Evolutionary conservation across 2,797 vertebrate species (phyloP).

Genomic region (Poecile montanus): DNA sequence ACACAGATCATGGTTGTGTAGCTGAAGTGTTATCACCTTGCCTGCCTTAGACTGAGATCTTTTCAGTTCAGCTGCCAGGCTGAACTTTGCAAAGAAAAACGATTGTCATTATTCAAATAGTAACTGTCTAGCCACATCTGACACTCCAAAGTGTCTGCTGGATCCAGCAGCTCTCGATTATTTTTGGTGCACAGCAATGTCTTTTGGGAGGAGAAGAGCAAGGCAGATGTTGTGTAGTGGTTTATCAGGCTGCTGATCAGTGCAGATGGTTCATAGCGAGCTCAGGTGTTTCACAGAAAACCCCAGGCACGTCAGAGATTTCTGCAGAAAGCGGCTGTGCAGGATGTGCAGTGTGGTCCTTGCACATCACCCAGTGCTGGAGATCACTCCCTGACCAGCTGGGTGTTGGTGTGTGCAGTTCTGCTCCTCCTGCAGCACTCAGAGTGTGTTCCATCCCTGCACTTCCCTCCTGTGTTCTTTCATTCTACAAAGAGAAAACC

Average conservation of each 20-base stretch:
- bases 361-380: not conserved
- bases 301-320: not conserved
- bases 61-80: not conserved
- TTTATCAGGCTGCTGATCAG: slow-evolving; percentile 33
- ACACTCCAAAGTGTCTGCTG: not conserved
- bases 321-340: not conserved
- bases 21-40: not conserved
- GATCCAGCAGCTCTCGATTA: slow-evolving; percentile 3
- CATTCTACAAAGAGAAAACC: not conserved
- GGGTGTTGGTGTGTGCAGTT: not conserved
- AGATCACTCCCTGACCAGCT: not conserved
- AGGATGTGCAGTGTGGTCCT: not conserved
- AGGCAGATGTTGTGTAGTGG: not conserved
- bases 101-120: slow-evolving; percentile 12
- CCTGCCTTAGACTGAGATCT: not conserved
- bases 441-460: not conserved
- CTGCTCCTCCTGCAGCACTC: not conserved
- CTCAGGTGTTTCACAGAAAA: slow-evolving; percentile 40
- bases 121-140: slow-evolving; percentile 47
- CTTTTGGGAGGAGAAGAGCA: not conserved
- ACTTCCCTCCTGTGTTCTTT: not conserved
- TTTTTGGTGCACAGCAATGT: slow-evolving; percentile 18
- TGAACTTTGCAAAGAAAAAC: not conserved
- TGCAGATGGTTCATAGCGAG: not conserved
- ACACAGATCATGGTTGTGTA: not conserved